These are phyloP conservation scores for Ochropleura leucogaster DNA, from an alignment of 2,888 invertebrate genomes.

Conservation along the genomic window DNA sequence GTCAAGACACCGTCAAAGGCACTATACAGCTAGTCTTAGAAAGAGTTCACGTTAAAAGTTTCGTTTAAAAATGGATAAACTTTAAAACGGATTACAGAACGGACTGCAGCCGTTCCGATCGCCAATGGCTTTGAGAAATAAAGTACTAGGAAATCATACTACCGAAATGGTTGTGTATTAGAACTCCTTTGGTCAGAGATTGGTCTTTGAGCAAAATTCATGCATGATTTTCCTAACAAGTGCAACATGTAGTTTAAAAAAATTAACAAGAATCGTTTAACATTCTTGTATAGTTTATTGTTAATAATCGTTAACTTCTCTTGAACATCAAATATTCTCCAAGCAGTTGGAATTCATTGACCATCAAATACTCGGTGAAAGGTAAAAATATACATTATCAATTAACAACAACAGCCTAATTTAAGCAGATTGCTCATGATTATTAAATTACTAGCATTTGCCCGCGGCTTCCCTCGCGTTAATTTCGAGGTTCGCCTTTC, in stretches of 20 bases:
- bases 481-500: too few species aligned
- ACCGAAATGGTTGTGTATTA: neutral
- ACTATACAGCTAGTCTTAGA: constrained; percentile 10
- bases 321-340: neutral
- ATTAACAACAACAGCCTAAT: too few species aligned
- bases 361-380: too few species aligned
- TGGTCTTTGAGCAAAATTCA: neutral
- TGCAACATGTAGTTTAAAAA: too few species aligned
- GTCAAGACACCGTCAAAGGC: neutral
- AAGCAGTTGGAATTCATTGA: neutral
- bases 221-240: neutral
- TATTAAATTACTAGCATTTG: too few species aligned
- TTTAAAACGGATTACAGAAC: constrained; percentile 54
- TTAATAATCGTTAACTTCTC: too few species aligned
- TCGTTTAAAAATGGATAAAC: constrained; percentile 56
- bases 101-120: constrained; percentile 17
- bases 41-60: constrained; percentile 33
- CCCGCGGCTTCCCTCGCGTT: too few species aligned
- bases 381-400: too few species aligned
- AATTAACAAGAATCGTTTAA: neutral
- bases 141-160: constrained; percentile 7
- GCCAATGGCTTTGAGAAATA: constrained; percentile 37
- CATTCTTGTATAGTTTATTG: neutral
- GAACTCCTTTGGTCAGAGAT: neutral
- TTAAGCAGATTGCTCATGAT: too few species aligned